These are phyloP conservation scores for Phasia obesa DNA, from an alignment of 2,888 invertebrate genomes.

Conservation along the genomic window DNA sequence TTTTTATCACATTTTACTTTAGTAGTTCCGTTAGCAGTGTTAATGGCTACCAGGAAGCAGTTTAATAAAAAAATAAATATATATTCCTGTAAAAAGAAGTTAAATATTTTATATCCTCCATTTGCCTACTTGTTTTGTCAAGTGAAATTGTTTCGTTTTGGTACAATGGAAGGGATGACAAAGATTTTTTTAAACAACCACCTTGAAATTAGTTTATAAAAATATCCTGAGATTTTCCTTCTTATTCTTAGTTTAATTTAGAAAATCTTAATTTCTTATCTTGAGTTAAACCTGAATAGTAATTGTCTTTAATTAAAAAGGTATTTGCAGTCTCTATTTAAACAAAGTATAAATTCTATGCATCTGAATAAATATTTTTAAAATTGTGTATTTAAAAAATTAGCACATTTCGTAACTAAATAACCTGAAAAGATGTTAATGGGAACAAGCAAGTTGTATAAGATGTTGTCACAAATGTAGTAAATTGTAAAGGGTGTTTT, in stretches of 20 bases:
- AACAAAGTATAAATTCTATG: background rate
- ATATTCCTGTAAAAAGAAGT: background rate
- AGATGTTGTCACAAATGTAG: no score
- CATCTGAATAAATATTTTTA: no score
- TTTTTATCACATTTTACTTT: conserved; percentile 43
- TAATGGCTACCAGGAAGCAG: conserved; percentile 50
- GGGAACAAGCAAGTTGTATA: no score
- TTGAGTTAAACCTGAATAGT: conserved; percentile 8
- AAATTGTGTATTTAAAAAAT: no score
- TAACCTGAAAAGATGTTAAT: no score
- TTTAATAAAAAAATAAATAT: conserved; percentile 30
- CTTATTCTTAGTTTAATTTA: conserved; percentile 16
- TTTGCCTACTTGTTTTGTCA: background rate
- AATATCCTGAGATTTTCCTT: background rate
- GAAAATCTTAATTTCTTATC: conserved; percentile 21
- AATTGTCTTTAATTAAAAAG: conserved; percentile 7
- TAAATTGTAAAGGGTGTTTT: no score
- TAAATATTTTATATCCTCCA: background rate
- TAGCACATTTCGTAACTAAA: no score
- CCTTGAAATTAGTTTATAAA: conserved; percentile 11
- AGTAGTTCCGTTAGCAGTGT: conserved; percentile 54
- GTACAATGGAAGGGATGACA: conserved; percentile 38
- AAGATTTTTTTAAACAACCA: conserved; percentile 45
- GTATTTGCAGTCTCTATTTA: background rate
- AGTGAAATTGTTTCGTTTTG: conserved; percentile 5